Conservation (phyloP, 2,888 invertebrate species). For the Yponomeuta plumbellus region DNA sequence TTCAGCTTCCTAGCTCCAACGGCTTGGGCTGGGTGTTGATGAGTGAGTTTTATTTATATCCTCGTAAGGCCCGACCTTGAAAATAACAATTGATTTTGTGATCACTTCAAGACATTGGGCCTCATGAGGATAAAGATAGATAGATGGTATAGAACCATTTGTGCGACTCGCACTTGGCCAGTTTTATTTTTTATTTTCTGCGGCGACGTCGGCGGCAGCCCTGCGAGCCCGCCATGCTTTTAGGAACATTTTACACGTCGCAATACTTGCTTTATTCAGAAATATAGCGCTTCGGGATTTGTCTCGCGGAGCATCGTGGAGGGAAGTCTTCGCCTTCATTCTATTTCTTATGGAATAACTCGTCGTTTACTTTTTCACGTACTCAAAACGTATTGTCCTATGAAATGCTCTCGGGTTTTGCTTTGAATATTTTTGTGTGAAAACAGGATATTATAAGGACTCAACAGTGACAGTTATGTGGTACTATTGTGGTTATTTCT, state of each 20-base stretch:
- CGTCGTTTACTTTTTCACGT: background rate
- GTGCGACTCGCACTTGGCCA: too few relatives aligned
- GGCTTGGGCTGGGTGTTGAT: too few relatives aligned
- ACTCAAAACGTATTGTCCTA: background rate
- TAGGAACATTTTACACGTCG: conserved; percentile 15
- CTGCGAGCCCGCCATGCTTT: conserved; percentile 10
- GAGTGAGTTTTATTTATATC: too few relatives aligned
- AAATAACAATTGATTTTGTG: too few relatives aligned
- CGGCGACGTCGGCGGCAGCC: background rate
- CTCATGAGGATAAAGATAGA: too few relatives aligned
- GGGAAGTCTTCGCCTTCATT: conserved; percentile 6
- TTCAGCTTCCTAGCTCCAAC: too few relatives aligned
- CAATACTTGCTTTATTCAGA: conserved; percentile 14
- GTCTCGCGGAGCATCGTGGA: conserved; percentile 6
- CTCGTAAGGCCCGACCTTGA: too few relatives aligned
- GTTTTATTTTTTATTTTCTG: background rate
- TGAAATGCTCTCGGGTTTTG: background rate
- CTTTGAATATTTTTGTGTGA: background rate
- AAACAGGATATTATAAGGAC: background rate
- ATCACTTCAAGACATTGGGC: too few relatives aligned
- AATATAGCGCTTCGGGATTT: conserved; percentile 13
- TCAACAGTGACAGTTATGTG: background rate
- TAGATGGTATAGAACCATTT: too few relatives aligned
- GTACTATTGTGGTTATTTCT: background rate
- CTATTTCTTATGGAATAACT: conserved; percentile 7